These are phyloP conservation scores for Harpagifer antarcticus DNA, from an alignment of 2,797 vertebrate genomes.

Conservation along the genomic window DNA sequence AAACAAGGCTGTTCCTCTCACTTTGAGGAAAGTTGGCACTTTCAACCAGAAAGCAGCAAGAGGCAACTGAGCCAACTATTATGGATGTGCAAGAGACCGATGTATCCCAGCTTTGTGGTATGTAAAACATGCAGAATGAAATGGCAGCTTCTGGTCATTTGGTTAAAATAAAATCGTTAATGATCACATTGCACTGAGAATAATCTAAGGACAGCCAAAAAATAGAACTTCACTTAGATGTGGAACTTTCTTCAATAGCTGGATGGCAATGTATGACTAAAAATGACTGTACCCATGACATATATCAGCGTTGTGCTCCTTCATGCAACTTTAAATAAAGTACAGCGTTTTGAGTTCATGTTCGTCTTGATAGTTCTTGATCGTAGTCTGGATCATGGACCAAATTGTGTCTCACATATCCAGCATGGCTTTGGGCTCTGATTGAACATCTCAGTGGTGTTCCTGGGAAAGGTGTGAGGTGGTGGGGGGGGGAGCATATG, in stretches of 20 bases:
- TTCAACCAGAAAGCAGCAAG: background rate
- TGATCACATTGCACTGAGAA: background rate
- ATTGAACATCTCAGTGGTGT: slow-evolving; percentile 50
- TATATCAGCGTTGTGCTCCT: background rate
- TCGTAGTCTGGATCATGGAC: slow-evolving; percentile 6
- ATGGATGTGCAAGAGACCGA: slow-evolving; percentile 5
- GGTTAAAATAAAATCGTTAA: background rate
- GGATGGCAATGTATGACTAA: background rate
- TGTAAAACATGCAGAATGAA: background rate
- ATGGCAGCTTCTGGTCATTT: background rate
- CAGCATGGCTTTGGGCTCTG: slow-evolving; percentile 19
- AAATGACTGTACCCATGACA: background rate
- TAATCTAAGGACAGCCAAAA: background rate
- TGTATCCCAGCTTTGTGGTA: background rate
- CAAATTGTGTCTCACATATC: slow-evolving; percentile 20
- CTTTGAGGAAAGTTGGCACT: slow-evolving; percentile 28
- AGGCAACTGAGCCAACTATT: background rate
- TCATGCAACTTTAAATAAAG: background rate
- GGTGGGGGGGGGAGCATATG: slow-evolving; percentile 79
- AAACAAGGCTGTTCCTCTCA: slow-evolving; percentile 11
- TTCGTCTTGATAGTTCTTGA: slow-evolving; percentile 7
- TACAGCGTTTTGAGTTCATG: background rate
- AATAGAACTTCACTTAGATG: background rate
- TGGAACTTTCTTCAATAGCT: background rate
- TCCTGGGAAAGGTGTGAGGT: slow-evolving; percentile 56